A percentile compares a stretch with the other conserved stretches of the same genome.
Evolutionary conservation across 2,888 invertebrate species (phyloP).

Genomic region (Phoenoteleia sp.): DNA sequence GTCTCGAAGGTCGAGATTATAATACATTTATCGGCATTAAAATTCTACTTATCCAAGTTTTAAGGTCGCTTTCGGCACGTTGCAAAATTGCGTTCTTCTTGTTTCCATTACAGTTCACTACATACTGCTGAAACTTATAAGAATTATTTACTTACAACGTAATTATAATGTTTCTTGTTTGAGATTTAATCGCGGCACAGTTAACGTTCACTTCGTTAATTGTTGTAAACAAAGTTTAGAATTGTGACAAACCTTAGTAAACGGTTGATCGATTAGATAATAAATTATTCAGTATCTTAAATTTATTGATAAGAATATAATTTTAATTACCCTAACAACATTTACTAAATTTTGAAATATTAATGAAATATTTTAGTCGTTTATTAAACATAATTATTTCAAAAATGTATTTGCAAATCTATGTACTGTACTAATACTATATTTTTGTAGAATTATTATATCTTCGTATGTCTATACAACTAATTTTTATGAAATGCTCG

Average conservation of each 20-base stretch:
- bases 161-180: constrained; percentile 65
- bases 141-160: constrained; percentile 55
- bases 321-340: background rate
- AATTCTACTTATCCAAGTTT: constrained; percentile 77
- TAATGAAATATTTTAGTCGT: too few relatives aligned
- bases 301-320: constrained; percentile 38
- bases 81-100: constrained; percentile 69
- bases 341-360: too few relatives aligned
- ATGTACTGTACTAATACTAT: too few relatives aligned
- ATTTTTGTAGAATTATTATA: too few relatives aligned
- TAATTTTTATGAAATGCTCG: too few relatives aligned
- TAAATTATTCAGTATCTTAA: background rate
- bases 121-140: constrained; percentile 34
- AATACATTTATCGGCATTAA: constrained; percentile 75
- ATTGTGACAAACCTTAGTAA: constrained; percentile 56
- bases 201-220: constrained; percentile 53
- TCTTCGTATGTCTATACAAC: too few relatives aligned
- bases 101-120: constrained; percentile 60
- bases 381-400: too few relatives aligned
- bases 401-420: too few relatives aligned
- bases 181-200: constrained; percentile 56
- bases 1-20: constrained; percentile 72
- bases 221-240: constrained; percentile 56
- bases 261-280: constrained; percentile 42
- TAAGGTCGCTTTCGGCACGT: constrained; percentile 77